Percentiles rank a stretch among this genome's conserved stretches.
phyloP scores from a whole-genome alignment of 2,888 invertebrate species.

The Drosophila helvetica region DNA sequence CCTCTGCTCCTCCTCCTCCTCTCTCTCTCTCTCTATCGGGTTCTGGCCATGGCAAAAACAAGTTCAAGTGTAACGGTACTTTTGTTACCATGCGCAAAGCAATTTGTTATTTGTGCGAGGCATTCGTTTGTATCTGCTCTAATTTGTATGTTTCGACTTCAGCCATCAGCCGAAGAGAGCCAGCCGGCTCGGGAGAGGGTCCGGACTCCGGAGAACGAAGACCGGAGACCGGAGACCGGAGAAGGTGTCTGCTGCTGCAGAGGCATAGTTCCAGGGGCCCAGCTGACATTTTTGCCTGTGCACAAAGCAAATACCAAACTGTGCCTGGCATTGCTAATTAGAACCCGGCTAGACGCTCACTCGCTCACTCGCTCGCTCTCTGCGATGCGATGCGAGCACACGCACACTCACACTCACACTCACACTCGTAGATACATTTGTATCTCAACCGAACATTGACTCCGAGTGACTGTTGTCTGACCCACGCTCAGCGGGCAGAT shows the following conservation, averaged over 20 bases:
- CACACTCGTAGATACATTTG: constrained; percentile 23
- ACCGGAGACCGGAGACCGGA: neutral
- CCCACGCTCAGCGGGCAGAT: constrained; percentile 52
- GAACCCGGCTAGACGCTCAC: constrained; percentile 54
- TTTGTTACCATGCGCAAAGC: constrained; percentile 74
- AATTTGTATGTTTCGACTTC: constrained; percentile 67
- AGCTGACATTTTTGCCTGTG: constrained; percentile 77
- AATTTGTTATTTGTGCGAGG: constrained; percentile 64
- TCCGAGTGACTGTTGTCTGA: constrained; percentile 45
- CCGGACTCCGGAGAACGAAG: too few species aligned
- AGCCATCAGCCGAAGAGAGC: constrained; percentile 7
- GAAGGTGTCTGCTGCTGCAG: neutral
- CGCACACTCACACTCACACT: neutral
- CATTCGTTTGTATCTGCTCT: constrained; percentile 72
- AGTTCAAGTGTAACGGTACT: constrained; percentile 66
- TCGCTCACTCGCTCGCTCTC: constrained; percentile 8
- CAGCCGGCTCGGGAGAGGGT: too few species aligned
- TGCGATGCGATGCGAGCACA: neutral
- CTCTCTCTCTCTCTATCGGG: constrained; percentile 6
- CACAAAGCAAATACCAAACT: constrained; percentile 74
- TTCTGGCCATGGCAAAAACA: constrained; percentile 37
- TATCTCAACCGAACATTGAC: constrained; percentile 33
- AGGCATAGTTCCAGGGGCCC: constrained; percentile 25
- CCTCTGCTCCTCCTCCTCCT: constrained; percentile 1
- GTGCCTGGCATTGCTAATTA: constrained; percentile 75